phyloP scores from a whole-genome alignment of 2,113 vertebrate genomes.

The Cairina moschata region DNA sequence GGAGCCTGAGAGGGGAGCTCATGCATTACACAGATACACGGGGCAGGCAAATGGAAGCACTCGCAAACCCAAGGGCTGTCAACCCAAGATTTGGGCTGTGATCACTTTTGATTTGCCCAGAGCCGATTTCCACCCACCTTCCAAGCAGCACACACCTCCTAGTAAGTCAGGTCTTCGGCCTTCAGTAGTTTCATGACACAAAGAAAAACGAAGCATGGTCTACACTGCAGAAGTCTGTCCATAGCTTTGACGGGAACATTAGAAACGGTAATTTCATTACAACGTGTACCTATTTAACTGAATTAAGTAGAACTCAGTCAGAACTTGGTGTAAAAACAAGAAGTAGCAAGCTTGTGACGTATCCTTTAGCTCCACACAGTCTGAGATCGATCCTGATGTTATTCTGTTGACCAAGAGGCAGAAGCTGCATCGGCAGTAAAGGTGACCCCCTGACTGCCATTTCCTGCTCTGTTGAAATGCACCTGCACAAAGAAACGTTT shows the following conservation, averaged over 20 bases:
- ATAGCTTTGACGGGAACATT: background rate
- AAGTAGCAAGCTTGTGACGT: background rate
- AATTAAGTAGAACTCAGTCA: accelerated
- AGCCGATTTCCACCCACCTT: background rate
- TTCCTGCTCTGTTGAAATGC: constrained; percentile 10
- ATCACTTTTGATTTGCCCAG: background rate
- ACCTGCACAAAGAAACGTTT: background rate
- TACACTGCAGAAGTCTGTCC: background rate
- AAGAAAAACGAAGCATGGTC: background rate
- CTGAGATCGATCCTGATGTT: background rate
- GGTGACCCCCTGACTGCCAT: background rate
- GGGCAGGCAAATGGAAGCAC: background rate
- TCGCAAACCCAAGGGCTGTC: background rate
- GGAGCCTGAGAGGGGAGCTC: background rate
- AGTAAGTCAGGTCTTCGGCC: background rate
- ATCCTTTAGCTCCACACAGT: background rate
- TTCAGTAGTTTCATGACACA: background rate
- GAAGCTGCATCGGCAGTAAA: background rate
- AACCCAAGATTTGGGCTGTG: background rate
- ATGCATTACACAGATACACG: accelerated
- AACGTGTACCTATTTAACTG: background rate
- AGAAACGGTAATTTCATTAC: background rate
- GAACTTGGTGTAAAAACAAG: background rate
- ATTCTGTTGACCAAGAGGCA: background rate
- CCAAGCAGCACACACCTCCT: background rate